phyloP scores from a whole-genome alignment of 1,140 invertebrate species.

The Zaprionus ghesquierei region DNA sequence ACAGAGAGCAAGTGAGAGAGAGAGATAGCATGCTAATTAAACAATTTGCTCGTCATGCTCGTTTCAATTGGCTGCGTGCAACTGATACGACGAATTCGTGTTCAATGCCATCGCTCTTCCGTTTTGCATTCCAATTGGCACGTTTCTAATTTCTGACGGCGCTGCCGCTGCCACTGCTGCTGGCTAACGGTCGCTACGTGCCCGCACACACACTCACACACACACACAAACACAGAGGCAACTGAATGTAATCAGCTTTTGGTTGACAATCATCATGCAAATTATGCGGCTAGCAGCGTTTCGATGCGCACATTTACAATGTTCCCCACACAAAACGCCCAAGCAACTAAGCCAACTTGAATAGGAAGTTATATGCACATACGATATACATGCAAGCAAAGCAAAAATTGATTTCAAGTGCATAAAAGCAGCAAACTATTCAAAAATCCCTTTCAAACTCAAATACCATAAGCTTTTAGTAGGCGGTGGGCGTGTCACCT shows the following conservation, averaged over 20 bases:
- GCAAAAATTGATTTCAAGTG: no score
- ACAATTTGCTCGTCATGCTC: constrained; percentile 54
- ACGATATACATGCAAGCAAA: neutral
- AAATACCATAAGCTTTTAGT: no score
- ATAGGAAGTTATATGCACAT: neutral
- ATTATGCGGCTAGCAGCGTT: constrained; percentile 1
- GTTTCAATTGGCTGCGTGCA: constrained; percentile 29
- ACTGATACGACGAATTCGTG: neutral
- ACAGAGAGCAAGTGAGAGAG: neutral
- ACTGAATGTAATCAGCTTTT: constrained; percentile 11
- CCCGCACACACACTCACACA: neutral
- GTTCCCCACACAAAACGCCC: neutral
- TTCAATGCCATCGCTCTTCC: constrained; percentile 9
- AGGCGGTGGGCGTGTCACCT: no score
- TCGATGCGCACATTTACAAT: neutral
- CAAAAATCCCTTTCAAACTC: no score
- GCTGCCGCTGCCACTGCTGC: neutral
- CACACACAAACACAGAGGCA: neutral
- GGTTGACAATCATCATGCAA: constrained; percentile 29
- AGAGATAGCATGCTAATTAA: constrained; percentile 45
- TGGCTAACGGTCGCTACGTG: constrained; percentile 23
- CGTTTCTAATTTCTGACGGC: constrained; percentile 32
- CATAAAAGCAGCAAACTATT: no score
- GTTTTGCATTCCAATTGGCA: constrained; percentile 30
- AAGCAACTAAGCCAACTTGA: neutral